These are phyloP conservation scores for Drosophila meridiana DNA, from an alignment of 2,888 invertebrate genomes.

Conservation along the genomic window DNA sequence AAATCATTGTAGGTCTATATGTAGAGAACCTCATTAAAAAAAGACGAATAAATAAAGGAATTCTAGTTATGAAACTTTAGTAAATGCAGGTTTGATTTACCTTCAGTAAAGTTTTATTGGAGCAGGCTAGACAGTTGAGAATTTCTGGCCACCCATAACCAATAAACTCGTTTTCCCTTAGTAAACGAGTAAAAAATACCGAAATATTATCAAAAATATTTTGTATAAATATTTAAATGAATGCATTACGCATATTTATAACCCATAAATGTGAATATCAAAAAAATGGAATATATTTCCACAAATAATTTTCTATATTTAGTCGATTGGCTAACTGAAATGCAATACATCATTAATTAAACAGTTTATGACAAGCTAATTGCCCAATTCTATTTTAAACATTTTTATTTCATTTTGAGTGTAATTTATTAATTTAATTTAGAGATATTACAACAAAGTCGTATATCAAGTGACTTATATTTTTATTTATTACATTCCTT, in stretches of 20 bases:
- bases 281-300: neutral
- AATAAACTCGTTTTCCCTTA: too few species aligned
- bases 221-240: neutral
- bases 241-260: neutral
- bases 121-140: neutral
- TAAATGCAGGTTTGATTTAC: too few species aligned
- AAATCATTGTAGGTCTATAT: too few species aligned
- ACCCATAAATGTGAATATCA: too few species aligned
- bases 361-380: constrained; percentile 25
- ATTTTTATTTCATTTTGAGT: neutral
- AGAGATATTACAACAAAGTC: neutral
- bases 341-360: neutral
- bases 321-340: neutral
- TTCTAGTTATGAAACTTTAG: too few species aligned
- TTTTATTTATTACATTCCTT: constrained; percentile 21
- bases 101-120: too few species aligned
- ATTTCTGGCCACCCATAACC: too few species aligned
- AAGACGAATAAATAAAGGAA: too few species aligned
- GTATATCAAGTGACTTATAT: constrained; percentile 19
- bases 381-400: neutral
- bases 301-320: neutral
- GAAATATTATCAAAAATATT: neutral
- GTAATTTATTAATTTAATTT: neutral
- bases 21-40: too few species aligned
- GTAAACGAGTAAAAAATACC: neutral